Percentiles rank a stretch among this genome's conserved stretches.
phyloP scores from a whole-genome alignment of 2,113 vertebrate genomes.

The Onychostruthus taczanowskii region DNA sequence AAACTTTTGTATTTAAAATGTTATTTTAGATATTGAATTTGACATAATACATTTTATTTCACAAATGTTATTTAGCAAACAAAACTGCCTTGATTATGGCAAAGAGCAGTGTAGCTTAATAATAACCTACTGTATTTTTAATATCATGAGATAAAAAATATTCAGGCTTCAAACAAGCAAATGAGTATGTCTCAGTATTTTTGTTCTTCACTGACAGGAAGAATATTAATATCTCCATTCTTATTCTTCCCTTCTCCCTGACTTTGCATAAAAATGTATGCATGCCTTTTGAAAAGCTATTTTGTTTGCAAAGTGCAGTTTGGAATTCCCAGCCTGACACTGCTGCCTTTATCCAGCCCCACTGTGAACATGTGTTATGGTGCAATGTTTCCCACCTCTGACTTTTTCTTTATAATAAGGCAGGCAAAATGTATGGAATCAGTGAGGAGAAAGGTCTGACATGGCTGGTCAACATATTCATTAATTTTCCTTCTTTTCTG shows the following conservation, averaged over 20 bases:
- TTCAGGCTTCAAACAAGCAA: background rate
- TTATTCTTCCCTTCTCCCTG: background rate
- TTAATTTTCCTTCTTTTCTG: background rate
- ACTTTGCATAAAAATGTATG: background rate
- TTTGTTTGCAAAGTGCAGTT: background rate
- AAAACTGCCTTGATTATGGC: background rate
- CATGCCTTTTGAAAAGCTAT: background rate
- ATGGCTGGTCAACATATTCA: background rate
- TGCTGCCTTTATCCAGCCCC: background rate
- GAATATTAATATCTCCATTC: background rate
- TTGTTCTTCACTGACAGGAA: background rate
- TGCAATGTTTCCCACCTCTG: background rate
- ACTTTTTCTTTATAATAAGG: background rate
- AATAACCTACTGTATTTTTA: background rate
- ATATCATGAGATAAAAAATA: background rate
- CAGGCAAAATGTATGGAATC: background rate
- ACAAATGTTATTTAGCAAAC: constrained; percentile 19
- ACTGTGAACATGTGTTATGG: background rate
- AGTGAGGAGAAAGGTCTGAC: background rate
- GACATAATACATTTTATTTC: background rate
- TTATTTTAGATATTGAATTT: constrained; percentile 13
- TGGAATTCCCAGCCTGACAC: background rate
- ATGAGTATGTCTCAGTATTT: background rate
- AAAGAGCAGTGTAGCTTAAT: background rate
- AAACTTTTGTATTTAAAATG: constrained; percentile 9